Conservation (phyloP, 2,888 invertebrate species). For the Deilephila elpenor region DNA sequence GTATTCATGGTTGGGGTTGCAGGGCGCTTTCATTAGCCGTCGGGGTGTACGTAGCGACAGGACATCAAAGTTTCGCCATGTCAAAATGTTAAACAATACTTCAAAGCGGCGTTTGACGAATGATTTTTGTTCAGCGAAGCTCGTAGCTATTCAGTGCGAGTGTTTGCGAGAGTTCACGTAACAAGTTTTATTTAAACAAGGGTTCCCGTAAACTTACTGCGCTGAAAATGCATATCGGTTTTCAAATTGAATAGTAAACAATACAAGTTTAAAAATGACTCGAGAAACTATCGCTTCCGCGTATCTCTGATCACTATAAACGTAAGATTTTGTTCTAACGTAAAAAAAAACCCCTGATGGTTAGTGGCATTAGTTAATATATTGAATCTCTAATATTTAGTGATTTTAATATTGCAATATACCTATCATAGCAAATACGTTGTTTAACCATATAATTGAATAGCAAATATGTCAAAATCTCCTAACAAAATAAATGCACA, state of each 20-base stretch:
- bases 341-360: no score
- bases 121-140: not conserved
- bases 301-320: no score
- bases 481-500: not conserved
- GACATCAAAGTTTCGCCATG: conserved; percentile 13
- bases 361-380: no score
- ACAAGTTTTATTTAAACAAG: not conserved
- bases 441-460: no score
- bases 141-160: not conserved
- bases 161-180: not conserved
- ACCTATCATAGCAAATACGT: no score
- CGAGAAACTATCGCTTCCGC: no score
- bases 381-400: no score
- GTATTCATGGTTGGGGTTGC: conserved; percentile 49
- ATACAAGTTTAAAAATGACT: not conserved
- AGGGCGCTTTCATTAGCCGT: conserved; percentile 53
- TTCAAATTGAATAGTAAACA: conserved; percentile 4
- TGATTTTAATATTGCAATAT: no score
- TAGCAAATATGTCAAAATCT: not conserved
- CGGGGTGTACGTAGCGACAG: conserved; percentile 44
- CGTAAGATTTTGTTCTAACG: no score
- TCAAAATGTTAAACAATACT: conserved; percentile 8
- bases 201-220: not conserved
- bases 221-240: not conserved
- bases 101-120: conserved; percentile 1